A percentile compares a stretch with the other conserved stretches of the same genome.
phyloP scores from a whole-genome alignment of 2,797 vertebrate genomes.

The Smutsia gigantea region DNA sequence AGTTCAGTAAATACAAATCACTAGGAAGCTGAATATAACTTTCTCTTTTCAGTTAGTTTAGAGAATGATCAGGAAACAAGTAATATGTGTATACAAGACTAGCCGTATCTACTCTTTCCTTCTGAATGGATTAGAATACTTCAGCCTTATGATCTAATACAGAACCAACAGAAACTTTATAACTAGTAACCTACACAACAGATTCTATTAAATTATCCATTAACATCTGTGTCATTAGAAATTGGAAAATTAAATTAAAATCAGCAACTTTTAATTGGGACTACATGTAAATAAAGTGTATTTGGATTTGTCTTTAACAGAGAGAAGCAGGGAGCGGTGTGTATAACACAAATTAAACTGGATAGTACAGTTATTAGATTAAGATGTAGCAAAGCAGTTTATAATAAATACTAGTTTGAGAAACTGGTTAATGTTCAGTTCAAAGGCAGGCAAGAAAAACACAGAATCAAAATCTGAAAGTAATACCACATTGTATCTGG shows the following conservation, averaged over 20 bases:
- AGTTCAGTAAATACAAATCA: constrained; percentile 23
- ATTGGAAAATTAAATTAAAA: constrained; percentile 31
- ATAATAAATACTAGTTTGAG: neutral
- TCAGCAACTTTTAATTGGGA: neutral
- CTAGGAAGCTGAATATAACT: neutral
- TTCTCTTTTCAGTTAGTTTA: neutral
- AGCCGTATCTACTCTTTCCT: neutral
- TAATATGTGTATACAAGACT: neutral
- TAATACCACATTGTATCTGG: neutral
- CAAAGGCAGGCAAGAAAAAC: neutral
- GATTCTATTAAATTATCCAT: neutral
- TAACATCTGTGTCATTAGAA: neutral
- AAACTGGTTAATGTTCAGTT: neutral
- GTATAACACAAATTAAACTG: neutral
- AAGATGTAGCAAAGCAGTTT: neutral
- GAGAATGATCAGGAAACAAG: neutral
- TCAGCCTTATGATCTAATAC: neutral
- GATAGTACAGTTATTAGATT: neutral
- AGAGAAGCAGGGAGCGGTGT: neutral
- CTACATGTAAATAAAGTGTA: neutral
- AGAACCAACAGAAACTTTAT: neutral
- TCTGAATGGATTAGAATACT: neutral
- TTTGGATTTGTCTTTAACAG: neutral
- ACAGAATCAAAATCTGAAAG: neutral
- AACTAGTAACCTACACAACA: neutral